A percentile compares a stretch with the other conserved stretches of the same genome.
Conservation (phyloP, 2,888 invertebrate species). For the Ectemnius lituratus region DNA sequence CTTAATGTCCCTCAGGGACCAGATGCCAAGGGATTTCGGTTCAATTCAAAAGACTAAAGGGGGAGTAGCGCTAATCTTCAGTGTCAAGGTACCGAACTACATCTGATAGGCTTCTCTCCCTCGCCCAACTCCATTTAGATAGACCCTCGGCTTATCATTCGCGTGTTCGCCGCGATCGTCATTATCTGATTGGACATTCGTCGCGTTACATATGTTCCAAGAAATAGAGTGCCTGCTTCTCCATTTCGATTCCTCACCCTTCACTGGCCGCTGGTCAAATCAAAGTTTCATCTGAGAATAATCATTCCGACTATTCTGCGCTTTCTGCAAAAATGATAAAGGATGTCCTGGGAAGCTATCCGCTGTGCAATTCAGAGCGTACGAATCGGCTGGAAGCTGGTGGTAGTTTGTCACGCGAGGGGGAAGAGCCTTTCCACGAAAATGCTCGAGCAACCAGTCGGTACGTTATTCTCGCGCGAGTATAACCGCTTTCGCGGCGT, state of each 20-base stretch:
- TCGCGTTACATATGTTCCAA: constrained; percentile 10
- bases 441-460: constrained; percentile 60
- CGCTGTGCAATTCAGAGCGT: constrained; percentile 44
- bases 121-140: constrained; percentile 45
- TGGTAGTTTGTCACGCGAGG: constrained; percentile 54
- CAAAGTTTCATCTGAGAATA: neutral
- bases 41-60: constrained; percentile 42
- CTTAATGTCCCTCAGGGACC: constrained; percentile 44
- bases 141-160: constrained; percentile 39
- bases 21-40: constrained; percentile 38
- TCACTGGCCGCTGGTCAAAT: neutral
- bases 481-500: constrained; percentile 49
- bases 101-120: constrained; percentile 58
- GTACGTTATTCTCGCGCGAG: constrained; percentile 58
- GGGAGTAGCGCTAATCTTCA: constrained; percentile 56
- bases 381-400: constrained; percentile 49
- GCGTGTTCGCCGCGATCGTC: constrained; percentile 35
- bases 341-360: constrained; percentile 43
- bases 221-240: neutral
- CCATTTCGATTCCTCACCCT: neutral
- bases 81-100: constrained; percentile 60
- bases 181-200: constrained; percentile 24
- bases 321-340: constrained; percentile 38
- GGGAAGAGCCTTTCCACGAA: constrained; percentile 43
- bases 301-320: constrained; percentile 33